These are phyloP conservation scores for Drosophila athabasca DNA, from an alignment of 1,140 invertebrate genomes.

Conservation along the genomic window DNA sequence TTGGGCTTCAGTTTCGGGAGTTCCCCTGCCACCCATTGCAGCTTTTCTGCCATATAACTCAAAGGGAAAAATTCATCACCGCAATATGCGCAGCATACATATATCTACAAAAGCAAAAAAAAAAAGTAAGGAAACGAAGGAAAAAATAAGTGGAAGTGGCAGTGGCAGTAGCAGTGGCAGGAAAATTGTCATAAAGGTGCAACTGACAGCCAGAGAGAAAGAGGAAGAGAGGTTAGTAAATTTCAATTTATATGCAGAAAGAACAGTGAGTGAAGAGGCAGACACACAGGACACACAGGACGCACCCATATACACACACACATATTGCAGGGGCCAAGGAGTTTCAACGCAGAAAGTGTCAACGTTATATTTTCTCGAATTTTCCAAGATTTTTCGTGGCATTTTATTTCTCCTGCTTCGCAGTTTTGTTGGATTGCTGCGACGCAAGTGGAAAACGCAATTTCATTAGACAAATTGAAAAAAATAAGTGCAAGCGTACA, in stretches of 20 bases:
- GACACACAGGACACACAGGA: slow-evolving; percentile 37
- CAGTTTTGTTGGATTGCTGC: slow-evolving; percentile 27
- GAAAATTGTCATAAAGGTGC: slow-evolving; percentile 83
- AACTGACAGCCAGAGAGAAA: slow-evolving; percentile 66
- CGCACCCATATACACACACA: slow-evolving; percentile 34
- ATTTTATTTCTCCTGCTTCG: slow-evolving; percentile 46
- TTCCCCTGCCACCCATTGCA: not conserved
- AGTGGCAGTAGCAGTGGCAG: slow-evolving; percentile 61
- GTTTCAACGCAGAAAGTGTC: slow-evolving; percentile 65
- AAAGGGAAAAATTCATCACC: slow-evolving; percentile 83
- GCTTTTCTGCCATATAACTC: slow-evolving; percentile 65
- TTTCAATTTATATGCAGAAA: slow-evolving; percentile 83
- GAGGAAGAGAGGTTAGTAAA: slow-evolving; percentile 64
- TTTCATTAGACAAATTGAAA: slow-evolving; percentile 84
- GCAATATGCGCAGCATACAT: slow-evolving; percentile 75
- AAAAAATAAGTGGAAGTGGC: slow-evolving; percentile 29
- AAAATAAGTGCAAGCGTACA: slow-evolving; percentile 74
- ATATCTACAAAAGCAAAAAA: slow-evolving; percentile 6
- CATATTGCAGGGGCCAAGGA: slow-evolving; percentile 30
- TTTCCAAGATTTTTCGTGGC: slow-evolving; percentile 69
- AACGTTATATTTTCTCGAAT: slow-evolving; percentile 80
- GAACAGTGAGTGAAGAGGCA: slow-evolving; percentile 74
- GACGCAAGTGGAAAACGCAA: slow-evolving; percentile 79
- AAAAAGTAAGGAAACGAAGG: slow-evolving; percentile 26
- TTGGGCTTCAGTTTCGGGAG: not conserved